Base-by-base conservation (phyloP, 2,113 vertebrate species). In the Nipponia nippon region DNA sequence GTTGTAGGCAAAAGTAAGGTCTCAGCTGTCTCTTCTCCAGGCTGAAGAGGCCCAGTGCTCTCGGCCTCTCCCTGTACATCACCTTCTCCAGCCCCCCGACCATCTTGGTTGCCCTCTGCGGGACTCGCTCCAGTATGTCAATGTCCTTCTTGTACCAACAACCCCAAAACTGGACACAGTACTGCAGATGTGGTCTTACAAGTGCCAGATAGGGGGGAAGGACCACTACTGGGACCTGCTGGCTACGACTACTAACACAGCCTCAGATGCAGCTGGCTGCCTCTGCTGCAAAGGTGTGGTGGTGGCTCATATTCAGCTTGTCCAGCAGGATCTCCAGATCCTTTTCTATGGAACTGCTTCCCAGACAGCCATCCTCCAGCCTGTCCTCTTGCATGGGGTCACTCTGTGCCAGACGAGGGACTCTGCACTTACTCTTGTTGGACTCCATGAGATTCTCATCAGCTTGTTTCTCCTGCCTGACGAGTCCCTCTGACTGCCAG, bases 401-500 rank as follows among this genome's bases (percentile, higher is more conserved):
- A 66, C 32, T 44, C 40, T 50, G 32, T 62, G 63, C 25, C 25
- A 34, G 11, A 11, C 11, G 25, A 17, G 22, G 46, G 27, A 55
- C 49, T 75, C 38, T 32, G 34, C 44, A 20, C n/a, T 80, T 38
- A 10, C 8, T 53, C 10, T 61, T 66, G 10, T 25, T 87, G 47
- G 29, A 42, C 36, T 72, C 70, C 13, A 30, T 0, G 0, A 56
- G 73, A 40, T 82, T 77, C 36, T 47, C 4, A 1, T 46, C 34
- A 26, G 38, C 38, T 72, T 52, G 15, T 36, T 62, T 36, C 36
- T 84, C 56, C 56, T 18, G 36, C 67, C 67, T 53, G 46, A 34
- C 2, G 2, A 27, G 23, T 71, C 55, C 42, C 17, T 70, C 53
- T 71, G n/a, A 59, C 53, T 50, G 19, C 49, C 56, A 50, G 38